phyloP scores from a whole-genome alignment of 2,113 vertebrate genomes.

The Heterotilapia buettikoferi region DNA sequence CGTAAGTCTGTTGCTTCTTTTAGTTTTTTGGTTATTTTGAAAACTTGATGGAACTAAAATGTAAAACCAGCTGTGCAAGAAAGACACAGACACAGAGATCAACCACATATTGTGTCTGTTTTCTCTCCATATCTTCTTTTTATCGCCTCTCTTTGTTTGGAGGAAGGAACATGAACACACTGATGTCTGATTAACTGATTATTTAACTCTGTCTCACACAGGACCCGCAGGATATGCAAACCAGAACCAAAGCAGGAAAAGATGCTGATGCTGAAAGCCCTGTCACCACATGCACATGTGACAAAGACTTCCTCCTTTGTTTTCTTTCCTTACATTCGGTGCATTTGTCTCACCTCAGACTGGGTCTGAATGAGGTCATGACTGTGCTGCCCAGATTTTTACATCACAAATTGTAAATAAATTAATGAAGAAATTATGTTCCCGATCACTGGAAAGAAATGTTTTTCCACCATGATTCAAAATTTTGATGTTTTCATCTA shows the following conservation, averaged over 20 bases:
- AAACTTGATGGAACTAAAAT: background rate
- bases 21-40: background rate
- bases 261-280: background rate
- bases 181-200: constrained; percentile 5
- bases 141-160: background rate
- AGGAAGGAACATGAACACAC: background rate
- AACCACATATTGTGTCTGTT: background rate
- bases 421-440: background rate
- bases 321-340: background rate
- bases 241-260: background rate
- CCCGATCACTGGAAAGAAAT: background rate
- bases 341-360: too few relatives aligned
- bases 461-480: background rate
- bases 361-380: background rate
- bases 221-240: constrained; percentile 2
- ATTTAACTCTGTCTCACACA: background rate
- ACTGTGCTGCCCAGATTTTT: background rate
- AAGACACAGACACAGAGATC: background rate
- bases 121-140: background rate
- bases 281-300: background rate
- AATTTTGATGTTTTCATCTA: background rate
- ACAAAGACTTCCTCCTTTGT: background rate
- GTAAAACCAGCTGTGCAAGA: background rate
- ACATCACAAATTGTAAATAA: background rate
- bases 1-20: background rate